Conservation (phyloP, 2,113 vertebrate species). For the Carassius auratus region DNA sequence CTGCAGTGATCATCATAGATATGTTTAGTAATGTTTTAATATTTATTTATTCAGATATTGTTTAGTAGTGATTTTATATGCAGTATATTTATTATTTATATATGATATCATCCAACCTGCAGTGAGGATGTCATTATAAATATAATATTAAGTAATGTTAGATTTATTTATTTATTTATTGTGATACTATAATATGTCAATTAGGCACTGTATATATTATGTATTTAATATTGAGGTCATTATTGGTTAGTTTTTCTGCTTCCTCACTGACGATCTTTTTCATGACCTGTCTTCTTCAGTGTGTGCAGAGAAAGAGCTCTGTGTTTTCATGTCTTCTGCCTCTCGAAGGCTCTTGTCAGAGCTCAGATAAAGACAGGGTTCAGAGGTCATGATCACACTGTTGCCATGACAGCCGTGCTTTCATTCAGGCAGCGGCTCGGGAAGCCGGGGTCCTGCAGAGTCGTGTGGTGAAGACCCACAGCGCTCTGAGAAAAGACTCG, state of each 20-base stretch:
- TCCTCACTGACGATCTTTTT: too few relatives aligned
- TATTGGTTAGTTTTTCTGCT: too few relatives aligned
- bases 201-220: too few relatives aligned
- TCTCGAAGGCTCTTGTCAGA: slow-evolving; percentile 66
- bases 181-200: too few relatives aligned
- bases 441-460: slow-evolving; percentile 63
- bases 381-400: slow-evolving; percentile 72
- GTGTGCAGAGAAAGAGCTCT: too few relatives aligned
- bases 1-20: too few relatives aligned
- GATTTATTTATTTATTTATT: not conserved
- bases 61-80: too few relatives aligned
- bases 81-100: not conserved
- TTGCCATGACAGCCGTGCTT: slow-evolving; percentile 74
- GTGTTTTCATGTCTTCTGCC: not conserved
- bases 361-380: slow-evolving; percentile 70
- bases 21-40: too few relatives aligned
- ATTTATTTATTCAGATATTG: too few relatives aligned
- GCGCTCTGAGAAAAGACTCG: slow-evolving; percentile 40
- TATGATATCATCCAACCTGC: not conserved
- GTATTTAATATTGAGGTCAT: too few relatives aligned
- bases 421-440: slow-evolving; percentile 74
- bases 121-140: slow-evolving; percentile 57
- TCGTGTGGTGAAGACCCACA: too few relatives aligned
- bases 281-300: too few relatives aligned
- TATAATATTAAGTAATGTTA: not conserved